Evolutionary conservation across 2,888 invertebrate genomes (phyloP).

Genomic region (Willowsia nigromaculata): DNA sequence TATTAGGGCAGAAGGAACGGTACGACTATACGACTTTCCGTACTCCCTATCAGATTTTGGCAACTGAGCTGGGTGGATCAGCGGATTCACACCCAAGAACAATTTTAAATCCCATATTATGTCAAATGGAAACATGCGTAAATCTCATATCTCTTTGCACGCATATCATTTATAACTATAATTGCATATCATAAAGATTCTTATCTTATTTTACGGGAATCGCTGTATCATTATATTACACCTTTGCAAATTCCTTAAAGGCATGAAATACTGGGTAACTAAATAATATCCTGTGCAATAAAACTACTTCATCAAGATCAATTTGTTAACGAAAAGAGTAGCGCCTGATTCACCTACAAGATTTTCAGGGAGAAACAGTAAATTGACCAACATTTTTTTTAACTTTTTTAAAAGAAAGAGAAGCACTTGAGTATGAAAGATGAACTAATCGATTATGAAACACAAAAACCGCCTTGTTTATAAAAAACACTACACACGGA

Average conservation of each 20-base stretch:
- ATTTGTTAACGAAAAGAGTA: background rate
- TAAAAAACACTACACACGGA: background rate
- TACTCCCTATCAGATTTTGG: background rate
- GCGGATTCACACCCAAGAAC: background rate
- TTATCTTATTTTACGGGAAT: background rate
- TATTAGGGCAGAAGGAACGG: background rate
- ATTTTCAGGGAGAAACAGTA: background rate
- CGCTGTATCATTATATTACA: background rate
- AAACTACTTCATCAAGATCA: background rate
- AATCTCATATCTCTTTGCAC: background rate
- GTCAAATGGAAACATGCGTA: slow-evolving; percentile 21
- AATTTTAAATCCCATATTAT: background rate
- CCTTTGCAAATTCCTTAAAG: background rate
- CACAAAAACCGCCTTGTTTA: background rate
- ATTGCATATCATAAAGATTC: background rate
- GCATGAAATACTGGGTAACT: background rate
- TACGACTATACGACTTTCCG: no score
- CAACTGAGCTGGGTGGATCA: slow-evolving; percentile 13
- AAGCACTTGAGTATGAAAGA: slow-evolving; percentile 11
- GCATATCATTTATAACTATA: background rate
- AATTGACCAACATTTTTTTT: background rate
- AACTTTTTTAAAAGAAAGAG: background rate
- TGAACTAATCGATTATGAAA: slow-evolving; percentile 52
- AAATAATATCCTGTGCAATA: no score
- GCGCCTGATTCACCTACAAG: background rate